Percentiles rank a stretch among this genome's conserved stretches.
These are phyloP conservation scores for Globicephala melas DNA, from an alignment of 2,113 vertebrate species.

Conservation along the genomic window DNA sequence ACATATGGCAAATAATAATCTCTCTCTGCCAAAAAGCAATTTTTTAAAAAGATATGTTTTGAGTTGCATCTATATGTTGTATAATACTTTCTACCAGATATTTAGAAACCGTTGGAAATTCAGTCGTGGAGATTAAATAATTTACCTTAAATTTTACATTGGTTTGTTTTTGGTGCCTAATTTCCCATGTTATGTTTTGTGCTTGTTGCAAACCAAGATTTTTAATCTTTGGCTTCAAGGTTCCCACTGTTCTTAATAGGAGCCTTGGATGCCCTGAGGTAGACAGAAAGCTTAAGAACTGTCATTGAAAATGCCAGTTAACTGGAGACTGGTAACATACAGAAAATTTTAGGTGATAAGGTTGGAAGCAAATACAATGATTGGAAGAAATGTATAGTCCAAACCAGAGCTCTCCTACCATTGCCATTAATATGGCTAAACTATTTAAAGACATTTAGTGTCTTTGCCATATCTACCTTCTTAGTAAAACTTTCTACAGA, in stretches of 20 bases:
- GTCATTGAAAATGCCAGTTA: constrained; percentile 17
- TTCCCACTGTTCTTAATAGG: background rate
- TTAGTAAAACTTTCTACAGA: constrained; percentile 10
- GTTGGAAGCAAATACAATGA: background rate
- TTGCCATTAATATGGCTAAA: constrained; percentile 32
- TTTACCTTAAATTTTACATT: background rate
- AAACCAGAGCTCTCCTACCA: background rate
- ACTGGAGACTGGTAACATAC: background rate
- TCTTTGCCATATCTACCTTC: constrained; percentile 38
- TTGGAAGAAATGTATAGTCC: background rate
- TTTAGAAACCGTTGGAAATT: background rate
- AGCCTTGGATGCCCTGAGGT: background rate
- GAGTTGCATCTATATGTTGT: background rate
- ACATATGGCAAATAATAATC: background rate
- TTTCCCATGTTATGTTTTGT: background rate
- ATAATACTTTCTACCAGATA: background rate
- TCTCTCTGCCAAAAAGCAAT: background rate
- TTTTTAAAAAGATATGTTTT: background rate
- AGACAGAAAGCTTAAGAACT: background rate
- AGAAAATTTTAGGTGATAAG: background rate
- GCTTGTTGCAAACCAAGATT: background rate
- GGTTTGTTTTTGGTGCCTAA: background rate
- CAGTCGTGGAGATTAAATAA: background rate
- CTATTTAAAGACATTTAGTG: constrained; percentile 41
- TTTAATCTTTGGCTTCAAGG: background rate